Evolutionary conservation across 2,113 vertebrate species (phyloP), one percentile per base, ranked within the genome.

Genomic region (Cardinalis cardinalis): DNA sequence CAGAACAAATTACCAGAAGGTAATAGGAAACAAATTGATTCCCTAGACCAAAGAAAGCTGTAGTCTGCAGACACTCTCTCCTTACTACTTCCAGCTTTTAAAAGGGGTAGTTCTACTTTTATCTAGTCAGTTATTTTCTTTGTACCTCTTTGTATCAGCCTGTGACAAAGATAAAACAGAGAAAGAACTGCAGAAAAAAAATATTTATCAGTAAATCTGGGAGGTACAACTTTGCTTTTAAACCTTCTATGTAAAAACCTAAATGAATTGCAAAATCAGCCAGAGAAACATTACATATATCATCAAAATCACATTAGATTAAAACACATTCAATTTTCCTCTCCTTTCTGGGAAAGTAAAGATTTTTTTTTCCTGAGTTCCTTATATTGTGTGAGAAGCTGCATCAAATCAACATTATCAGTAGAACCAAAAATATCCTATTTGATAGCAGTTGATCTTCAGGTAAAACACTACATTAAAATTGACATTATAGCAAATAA

Each of bases 21-120:
- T 88, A 77, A 94, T 60, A 71, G 29, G 64, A 92, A 94, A 91
- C 75, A 95, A 94, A 94, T 73, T 86, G 92, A 86, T 92, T 91
- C 72, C 69, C 69, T 41, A 77, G 73, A 95, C 76, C 36, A 93
- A 91, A 91, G 59, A 26, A 86, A 80, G 60, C 48, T 60, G 20
- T 29, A 44, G 41, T 65, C 49, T 79, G 63, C 51, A 80, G 74
- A 77, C 64, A 59, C 18, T 61, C 79, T 78, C 16, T 36, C 31
- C 31, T 80, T 63, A 59, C 26, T 68, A 46, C 7, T 56, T 38
- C 24, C 36, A 91, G 34, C 26, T 64, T 94, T 88, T 73, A 60
- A 81, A 89, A 49, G 25, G 12, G 12, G 52, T 24, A 68, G 25
- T 77, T 25, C 44, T 74, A 49, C 80, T 84, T 86, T 64, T 53